Evolutionary conservation across 2,113 vertebrate species (phyloP), one percentile per base, ranked within the genome.

Genomic region (Oncorhynchus keta): DNA sequence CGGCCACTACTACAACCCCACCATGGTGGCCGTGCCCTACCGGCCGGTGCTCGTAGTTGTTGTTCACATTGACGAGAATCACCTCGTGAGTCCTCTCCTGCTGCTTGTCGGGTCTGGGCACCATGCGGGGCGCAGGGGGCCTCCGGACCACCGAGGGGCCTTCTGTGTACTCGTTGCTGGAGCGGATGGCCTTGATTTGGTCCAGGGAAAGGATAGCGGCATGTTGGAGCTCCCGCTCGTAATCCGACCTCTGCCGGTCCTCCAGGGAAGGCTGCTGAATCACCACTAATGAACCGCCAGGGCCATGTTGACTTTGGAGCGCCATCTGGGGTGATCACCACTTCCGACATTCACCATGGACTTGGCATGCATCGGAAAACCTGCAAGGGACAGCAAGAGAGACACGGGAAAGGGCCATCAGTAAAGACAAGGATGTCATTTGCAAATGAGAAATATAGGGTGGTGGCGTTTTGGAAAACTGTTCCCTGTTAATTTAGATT

Each of bases 121-220:
- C 91, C 39, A 89, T 86, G 76, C 94, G 93, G 0, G 93, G 95
- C 6, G 85, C 93, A 0, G 93, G 83, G 28, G 95, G 95, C 78
- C 94, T 95, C 80, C 85, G 89, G 7, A 83, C 91, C 81, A 92
- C 95, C 0, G 96, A 96, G 2, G 97, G 98, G 48, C 97, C 96
- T 87, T 99, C 97, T 0, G 97, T 97, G 90, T 99, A 99, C 71
- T 99, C 97, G 9, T 99, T 99, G 92, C 93, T 96, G 89, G 96
- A 96, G 92, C 98, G 93, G 90, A 98, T 95, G 62, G 94, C 95
- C 93, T 96, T 97, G 94, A 99, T 98, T 91, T 99, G 98, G 91
- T 99, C 97, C 90, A 99, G 92, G 57, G 98, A 98, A 90, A 99
- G 92, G 90, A 99, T 95, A 78, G 96, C 81, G 1, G 95, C 83